Evolutionary conservation across 2,797 vertebrate species (phyloP).

Genomic region (Emys orbicularis): DNA sequence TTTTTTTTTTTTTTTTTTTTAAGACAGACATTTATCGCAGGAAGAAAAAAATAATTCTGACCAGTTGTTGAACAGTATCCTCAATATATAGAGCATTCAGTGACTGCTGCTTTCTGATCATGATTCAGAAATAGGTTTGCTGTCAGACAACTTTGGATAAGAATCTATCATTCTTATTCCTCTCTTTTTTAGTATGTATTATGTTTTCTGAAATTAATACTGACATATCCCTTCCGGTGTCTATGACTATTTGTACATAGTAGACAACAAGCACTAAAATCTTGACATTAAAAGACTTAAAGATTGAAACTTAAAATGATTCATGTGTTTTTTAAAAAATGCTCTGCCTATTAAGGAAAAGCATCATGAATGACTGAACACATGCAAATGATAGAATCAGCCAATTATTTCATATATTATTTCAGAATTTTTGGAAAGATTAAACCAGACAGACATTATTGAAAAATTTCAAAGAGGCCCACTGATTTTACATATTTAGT

Average conservation of each 20-base stretch:
- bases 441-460: neutral
- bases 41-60: fast-evolving
- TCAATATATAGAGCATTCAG: neutral
- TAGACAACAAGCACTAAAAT: neutral
- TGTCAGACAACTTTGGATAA: neutral
- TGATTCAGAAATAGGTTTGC: fast-evolving
- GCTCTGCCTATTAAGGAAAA: neutral
- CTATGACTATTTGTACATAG: conserved; percentile 6
- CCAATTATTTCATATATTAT: neutral
- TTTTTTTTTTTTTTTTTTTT: no score
- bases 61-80: neutral
- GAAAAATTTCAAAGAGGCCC: neutral
- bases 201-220: neutral
- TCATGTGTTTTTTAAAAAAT: neutral
- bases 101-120: neutral
- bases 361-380: neutral
- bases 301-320: no score
- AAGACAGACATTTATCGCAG: no score
- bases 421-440: neutral
- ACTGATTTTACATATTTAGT: neutral
- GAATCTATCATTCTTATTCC: neutral
- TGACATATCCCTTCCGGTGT: neutral
- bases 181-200: neutral
- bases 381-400: neutral
- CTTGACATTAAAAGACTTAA: conserved; percentile 31